Evolutionary conservation across 2,113 vertebrate genomes (phyloP).

Genomic region (Odontesthes bonariensis): DNA sequence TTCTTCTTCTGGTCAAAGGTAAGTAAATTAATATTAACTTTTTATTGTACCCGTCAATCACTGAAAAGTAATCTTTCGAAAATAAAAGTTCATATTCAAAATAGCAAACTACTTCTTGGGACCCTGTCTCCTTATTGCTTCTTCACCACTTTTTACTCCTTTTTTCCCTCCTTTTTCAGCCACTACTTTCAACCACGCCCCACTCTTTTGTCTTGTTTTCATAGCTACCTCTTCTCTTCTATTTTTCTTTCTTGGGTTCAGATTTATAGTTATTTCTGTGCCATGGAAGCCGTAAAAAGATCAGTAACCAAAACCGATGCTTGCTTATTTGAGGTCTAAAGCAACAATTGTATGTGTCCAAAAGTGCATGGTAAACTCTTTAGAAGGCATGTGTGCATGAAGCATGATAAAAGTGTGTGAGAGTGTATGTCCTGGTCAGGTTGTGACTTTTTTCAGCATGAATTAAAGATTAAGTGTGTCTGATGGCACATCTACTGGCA

Average conservation of each 20-base stretch:
- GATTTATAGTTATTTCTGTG: slow-evolving; percentile 92
- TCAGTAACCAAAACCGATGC: slow-evolving; percentile 92
- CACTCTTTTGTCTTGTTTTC: neutral
- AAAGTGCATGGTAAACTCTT: slow-evolving; percentile 6
- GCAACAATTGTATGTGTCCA: slow-evolving; percentile 9
- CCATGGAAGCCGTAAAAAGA: slow-evolving; percentile 92
- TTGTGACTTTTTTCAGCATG: slow-evolving; percentile 1
- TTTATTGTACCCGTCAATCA: too few relatives aligned
- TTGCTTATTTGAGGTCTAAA: slow-evolving; percentile 89
- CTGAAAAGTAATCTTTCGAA: too few relatives aligned
- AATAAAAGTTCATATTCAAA: too few relatives aligned
- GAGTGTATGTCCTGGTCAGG: too few relatives aligned
- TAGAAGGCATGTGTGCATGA: neutral
- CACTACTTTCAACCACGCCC: too few relatives aligned
- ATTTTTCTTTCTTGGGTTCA: slow-evolving; percentile 1
- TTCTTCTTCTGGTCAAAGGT: too few relatives aligned
- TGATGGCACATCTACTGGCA: neutral
- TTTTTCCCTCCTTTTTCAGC: too few relatives aligned
- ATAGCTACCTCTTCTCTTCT: neutral
- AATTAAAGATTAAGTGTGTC: slow-evolving; percentile 8
- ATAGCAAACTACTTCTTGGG: too few relatives aligned
- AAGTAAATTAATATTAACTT: too few relatives aligned
- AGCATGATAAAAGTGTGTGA: slow-evolving; percentile 1
- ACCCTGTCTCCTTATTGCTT: too few relatives aligned
- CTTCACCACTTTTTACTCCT: too few relatives aligned